Evolutionary conservation across 1,140 invertebrate genomes (phyloP), one percentile per base, ranked within the genome.

Genomic region (Doryteuthis pealeii): DNA sequence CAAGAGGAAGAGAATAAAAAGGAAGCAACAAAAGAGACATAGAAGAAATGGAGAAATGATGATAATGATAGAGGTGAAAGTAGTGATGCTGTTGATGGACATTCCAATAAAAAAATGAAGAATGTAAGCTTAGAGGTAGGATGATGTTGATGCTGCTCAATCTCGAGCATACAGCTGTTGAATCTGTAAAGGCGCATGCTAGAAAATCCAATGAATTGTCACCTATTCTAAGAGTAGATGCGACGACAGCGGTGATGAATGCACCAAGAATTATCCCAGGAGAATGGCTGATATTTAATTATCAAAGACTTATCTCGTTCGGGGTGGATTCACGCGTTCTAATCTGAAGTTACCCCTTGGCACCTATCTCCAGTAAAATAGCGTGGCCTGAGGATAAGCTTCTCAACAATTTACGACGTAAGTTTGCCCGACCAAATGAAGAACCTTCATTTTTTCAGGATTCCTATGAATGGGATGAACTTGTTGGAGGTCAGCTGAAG

Each of bases 381-480:
- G n/a, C n/a, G n/a, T n/a, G n/a, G n/a, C 82, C 82, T 54, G 84
- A 86, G 69, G 80, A 83, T 35, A 71, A 74, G 54, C 65, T 54
- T 15, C 22, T 28, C 33, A 35, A 22, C 35, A 66, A 28, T 71
- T 71, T 18, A 73, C 78, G 14, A 79, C 78, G 62, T 76, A 81
- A 40, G 78, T 74, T 33, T 80, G 79, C 43, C 70, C 81, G 10
- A 80, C 78, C 66, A 30, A 79, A 82, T 80, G 80, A 82, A 6
- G 82, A 84, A 58, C 54, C 76, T 28, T 80, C 79, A 69, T 67
- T 75, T 26, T 58, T 58, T 35, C 72, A 72, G 31, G 81, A 82
- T 72, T 80, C 76, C 74, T 85, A 79, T 79, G 83, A 86, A 73
- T 86, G 84, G 84, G 84, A 86, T 78, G 84, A 86, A 73, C 82